Conservation (phyloP, 2,797 vertebrate genomes). For the Cyclopterus lumpus region DNA sequence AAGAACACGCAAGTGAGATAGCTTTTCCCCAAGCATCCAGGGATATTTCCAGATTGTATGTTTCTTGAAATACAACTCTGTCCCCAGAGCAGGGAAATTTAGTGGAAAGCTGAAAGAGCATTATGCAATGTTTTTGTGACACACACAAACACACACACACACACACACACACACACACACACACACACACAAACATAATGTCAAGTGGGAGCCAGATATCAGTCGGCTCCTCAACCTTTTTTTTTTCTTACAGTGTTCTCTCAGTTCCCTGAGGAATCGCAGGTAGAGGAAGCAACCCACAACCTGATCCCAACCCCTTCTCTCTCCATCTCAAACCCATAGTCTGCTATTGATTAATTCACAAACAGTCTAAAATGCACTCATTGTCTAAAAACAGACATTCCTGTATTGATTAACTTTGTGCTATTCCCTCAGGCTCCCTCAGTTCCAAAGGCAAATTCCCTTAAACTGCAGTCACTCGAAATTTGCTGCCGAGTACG, state of each 20-base stretch:
- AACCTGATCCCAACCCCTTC: constrained; percentile 44
- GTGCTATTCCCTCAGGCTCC: constrained; percentile 50
- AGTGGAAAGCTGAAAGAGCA: constrained; percentile 43
- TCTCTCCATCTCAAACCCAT: constrained; percentile 49
- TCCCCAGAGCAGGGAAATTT: constrained; percentile 60
- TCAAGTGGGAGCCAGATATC: constrained; percentile 32
- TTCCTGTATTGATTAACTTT: constrained; percentile 70
- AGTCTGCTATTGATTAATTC: constrained; percentile 73
- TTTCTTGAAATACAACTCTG: constrained; percentile 71
- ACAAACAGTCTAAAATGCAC: constrained; percentile 60
- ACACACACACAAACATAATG: constrained; percentile 37
- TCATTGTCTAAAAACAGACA: constrained; percentile 66
- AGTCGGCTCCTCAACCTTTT: constrained; percentile 26
- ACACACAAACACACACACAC: constrained; percentile 23
- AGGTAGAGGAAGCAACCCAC: constrained; percentile 56
- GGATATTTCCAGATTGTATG: constrained; percentile 62
- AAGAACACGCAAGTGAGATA: constrained; percentile 60
- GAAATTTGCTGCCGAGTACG: constrained; percentile 4
- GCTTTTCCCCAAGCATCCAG: constrained; percentile 60
- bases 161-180: constrained; percentile 45
- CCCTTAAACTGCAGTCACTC: constrained; percentile 22
- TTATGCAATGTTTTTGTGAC: constrained; percentile 36
- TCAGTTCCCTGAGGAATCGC: constrained; percentile 64
- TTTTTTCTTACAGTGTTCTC: constrained; percentile 19
- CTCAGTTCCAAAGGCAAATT: constrained; percentile 45